Percentiles rank a stretch among this genome's conserved stretches.
Evolutionary conservation across 2,797 vertebrate species (phyloP).

Genomic region (Caiman crocodilus): DNA sequence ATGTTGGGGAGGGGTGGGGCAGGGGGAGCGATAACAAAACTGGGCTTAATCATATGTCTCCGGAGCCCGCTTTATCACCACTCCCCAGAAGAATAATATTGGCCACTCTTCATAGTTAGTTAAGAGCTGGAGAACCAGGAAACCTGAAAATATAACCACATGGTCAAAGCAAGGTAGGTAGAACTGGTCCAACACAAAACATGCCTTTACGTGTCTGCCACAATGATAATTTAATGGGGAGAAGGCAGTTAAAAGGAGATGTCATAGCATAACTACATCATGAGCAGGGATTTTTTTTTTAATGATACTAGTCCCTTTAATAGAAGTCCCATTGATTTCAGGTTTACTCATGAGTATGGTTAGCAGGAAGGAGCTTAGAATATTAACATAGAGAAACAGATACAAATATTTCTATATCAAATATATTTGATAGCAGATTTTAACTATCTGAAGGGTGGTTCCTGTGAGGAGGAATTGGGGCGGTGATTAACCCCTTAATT

Average conservation of each 20-base stretch:
- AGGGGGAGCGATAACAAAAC: too few relatives aligned
- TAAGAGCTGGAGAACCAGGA: slow-evolving; percentile 18
- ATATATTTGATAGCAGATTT: not conserved
- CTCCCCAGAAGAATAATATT: not conserved
- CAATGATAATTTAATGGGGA: slow-evolving; percentile 58
- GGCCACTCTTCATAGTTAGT: slow-evolving; percentile 11
- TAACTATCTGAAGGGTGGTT: too few relatives aligned
- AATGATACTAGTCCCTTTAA: slow-evolving; percentile 47
- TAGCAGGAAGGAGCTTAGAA: slow-evolving; percentile 43
- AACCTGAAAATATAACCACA: slow-evolving; percentile 60
- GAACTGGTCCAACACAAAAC: slow-evolving; percentile 53
- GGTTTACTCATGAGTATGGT: slow-evolving; percentile 20
- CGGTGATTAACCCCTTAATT: too few relatives aligned
- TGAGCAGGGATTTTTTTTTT: slow-evolving; percentile 40
- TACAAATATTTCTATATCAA: not conserved
- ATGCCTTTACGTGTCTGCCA: slow-evolving; percentile 30
- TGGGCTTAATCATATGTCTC: too few relatives aligned
- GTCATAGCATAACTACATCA: slow-evolving; percentile 19
- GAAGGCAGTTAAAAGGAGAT: slow-evolving; percentile 36
- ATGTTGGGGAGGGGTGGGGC: too few relatives aligned
- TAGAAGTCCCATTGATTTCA: slow-evolving; percentile 23
- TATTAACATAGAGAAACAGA: not conserved
- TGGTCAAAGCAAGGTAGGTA: slow-evolving; percentile 43
- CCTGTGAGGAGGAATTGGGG: too few relatives aligned
- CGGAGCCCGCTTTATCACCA: too few relatives aligned